Evolutionary conservation across 2,113 vertebrate species (phyloP).

Genomic region (Tetrao urogallus): DNA sequence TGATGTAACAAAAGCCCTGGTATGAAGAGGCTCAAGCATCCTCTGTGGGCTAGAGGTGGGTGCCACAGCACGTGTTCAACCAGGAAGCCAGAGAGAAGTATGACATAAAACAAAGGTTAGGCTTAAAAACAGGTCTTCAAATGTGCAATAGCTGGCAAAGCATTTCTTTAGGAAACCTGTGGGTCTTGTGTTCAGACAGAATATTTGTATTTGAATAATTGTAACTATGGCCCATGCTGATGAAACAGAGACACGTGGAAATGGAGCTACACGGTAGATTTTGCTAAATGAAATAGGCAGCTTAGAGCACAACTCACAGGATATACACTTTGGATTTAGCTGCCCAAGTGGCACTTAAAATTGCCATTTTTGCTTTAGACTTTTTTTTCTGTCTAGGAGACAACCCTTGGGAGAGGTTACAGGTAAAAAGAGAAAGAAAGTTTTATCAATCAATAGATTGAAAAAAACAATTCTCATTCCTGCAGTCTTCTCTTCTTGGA

Average conservation of each 20-base stretch:
- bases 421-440: not conserved
- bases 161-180: not conserved
- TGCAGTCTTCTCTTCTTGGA: not conserved
- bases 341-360: not conserved
- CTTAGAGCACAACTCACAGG: not conserved
- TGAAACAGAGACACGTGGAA: not conserved
- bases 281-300: not conserved
- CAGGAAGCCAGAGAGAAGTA: not conserved
- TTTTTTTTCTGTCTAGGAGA: not conserved
- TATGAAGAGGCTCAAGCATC: not conserved
- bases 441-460: not conserved
- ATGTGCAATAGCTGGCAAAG: not conserved
- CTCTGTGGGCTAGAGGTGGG: not conserved
- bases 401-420: not conserved
- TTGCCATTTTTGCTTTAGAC: not conserved
- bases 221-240: not conserved
- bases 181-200: not conserved
- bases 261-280: not conserved
- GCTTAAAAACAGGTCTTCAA: not conserved
- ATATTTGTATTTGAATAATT: not conserved
- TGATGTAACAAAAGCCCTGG: accelerated
- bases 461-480: not conserved
- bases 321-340: not conserved
- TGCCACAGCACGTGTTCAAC: accelerated
- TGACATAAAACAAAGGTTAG: not conserved